Percentiles rank a stretch among this genome's conserved stretches.
These are phyloP conservation scores for Pseudopipra pipra DNA, from an alignment of 2,113 vertebrate species.

Conservation along the genomic window DNA sequence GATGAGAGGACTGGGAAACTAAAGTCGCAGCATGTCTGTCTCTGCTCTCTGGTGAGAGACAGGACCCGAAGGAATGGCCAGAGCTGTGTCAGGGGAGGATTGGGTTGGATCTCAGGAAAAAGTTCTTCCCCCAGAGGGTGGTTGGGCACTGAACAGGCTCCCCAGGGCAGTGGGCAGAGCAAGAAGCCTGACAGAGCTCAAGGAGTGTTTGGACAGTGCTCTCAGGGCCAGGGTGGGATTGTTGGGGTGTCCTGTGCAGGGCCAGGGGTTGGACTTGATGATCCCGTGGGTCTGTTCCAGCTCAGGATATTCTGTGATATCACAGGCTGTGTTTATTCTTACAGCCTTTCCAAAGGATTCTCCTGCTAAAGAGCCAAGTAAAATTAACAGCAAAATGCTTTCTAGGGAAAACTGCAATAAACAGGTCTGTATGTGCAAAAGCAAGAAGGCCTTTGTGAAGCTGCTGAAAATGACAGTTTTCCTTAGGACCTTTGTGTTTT, in stretches of 20 bases:
- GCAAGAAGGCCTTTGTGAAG: background rate
- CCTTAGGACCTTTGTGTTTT: background rate
- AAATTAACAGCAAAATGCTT: background rate
- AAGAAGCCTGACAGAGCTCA: background rate
- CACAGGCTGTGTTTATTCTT: background rate
- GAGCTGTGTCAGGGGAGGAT: background rate
- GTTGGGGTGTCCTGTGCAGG: background rate
- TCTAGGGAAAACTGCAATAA: background rate
- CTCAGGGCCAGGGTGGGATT: background rate
- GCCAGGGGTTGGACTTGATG: rapidly evolving
- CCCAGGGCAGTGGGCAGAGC: background rate
- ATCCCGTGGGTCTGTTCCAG: background rate
- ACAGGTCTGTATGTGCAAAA: background rate
- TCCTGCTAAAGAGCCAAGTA: background rate
- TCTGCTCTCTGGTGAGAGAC: background rate
- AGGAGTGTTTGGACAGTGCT: rapidly evolving
- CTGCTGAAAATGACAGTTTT: background rate
- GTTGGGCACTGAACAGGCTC: background rate
- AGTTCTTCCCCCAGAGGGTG: background rate
- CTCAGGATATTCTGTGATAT: background rate
- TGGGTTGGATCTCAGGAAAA: rapidly evolving
- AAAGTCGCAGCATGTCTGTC: background rate
- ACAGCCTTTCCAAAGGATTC: background rate
- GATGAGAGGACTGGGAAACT: background rate
- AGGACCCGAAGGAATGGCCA: rapidly evolving